Conservation (phyloP, 2,888 invertebrate species). For the Coelopa pilipes region DNA sequence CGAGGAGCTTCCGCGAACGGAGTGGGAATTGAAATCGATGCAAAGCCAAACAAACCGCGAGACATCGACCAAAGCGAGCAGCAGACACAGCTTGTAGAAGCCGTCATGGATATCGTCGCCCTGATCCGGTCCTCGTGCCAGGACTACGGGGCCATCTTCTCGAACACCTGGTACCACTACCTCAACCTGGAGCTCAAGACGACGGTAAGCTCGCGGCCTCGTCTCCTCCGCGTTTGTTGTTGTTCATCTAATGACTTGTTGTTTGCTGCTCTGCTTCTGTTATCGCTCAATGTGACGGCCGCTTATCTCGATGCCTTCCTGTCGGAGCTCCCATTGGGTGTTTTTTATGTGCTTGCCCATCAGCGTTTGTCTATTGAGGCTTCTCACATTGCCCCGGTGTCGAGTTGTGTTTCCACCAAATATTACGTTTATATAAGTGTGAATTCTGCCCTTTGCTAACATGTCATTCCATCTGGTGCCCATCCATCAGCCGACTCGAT, state of each 20-base stretch:
- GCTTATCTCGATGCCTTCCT: neutral
- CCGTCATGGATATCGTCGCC: constrained; percentile 55
- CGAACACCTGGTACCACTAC: constrained; percentile 69
- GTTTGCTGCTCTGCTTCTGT: neutral
- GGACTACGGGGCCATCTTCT: constrained; percentile 59
- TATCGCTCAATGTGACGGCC: neutral
- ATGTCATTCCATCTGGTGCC: no score
- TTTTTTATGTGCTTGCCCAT: no score
- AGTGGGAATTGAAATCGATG: constrained; percentile 7
- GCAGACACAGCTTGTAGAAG: neutral
- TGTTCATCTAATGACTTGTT: constrained; percentile 7
- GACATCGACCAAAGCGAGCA: no score
- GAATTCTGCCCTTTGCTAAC: no score
- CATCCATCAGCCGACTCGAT: no score
- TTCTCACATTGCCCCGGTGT: no score
- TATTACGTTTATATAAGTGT: no score
- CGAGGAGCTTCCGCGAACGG: neutral
- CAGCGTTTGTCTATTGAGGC: no score
- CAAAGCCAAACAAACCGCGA: neutral
- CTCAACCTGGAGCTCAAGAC: constrained; percentile 69
- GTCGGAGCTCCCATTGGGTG: no score
- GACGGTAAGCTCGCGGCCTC: constrained; percentile 66
- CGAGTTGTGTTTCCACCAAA: no score
- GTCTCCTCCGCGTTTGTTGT: constrained; percentile 14
- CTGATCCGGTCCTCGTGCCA: constrained; percentile 53